Evolutionary conservation across 2,888 invertebrate species (phyloP).

Genomic region (Drosophila yooni): DNA sequence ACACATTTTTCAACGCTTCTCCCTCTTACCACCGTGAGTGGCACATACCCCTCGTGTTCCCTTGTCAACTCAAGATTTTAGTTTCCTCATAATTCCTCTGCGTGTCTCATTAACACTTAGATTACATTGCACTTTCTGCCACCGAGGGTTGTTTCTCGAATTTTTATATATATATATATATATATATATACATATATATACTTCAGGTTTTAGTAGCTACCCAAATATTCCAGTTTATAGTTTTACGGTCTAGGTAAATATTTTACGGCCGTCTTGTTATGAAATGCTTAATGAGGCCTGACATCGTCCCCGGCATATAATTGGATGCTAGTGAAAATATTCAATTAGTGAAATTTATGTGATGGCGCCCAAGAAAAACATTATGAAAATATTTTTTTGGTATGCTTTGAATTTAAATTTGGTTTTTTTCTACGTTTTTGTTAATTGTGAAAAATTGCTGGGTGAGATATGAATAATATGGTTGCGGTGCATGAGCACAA

Average conservation of each 20-base stretch:
- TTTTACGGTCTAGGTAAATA: conserved; percentile 50
- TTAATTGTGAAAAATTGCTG: conserved; percentile 65
- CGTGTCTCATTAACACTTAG: conserved; percentile 78
- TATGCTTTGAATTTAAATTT: conserved; percentile 16
- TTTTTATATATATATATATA: conserved; percentile 28
- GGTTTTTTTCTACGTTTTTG: conserved; percentile 18
- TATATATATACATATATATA: conserved; percentile 30
- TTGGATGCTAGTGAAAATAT: conserved; percentile 58
- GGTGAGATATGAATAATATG: conserved; percentile 20
- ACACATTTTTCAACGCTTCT: conserved; percentile 68
- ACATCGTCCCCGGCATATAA: conserved; percentile 35
- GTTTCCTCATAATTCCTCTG: conserved; percentile 51
- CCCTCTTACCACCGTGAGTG: conserved; percentile 9
- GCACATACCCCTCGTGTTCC: neutral
- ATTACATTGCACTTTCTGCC: conserved; percentile 46
- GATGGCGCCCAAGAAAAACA: conserved; percentile 22
- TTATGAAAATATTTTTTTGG: conserved; percentile 27
- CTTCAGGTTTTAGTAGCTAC: conserved; percentile 10
- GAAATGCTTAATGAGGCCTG: conserved; percentile 68
- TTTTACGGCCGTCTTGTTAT: conserved; percentile 57
- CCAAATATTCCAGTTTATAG: conserved; percentile 33
- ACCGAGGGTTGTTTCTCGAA: conserved; percentile 53
- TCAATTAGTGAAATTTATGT: conserved; percentile 76
- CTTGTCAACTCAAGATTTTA: conserved; percentile 54
- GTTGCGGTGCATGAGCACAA: conserved; percentile 8